Evolutionary conservation across 2,888 invertebrate genomes (phyloP).

Genomic region (Coleophora deauratella): DNA sequence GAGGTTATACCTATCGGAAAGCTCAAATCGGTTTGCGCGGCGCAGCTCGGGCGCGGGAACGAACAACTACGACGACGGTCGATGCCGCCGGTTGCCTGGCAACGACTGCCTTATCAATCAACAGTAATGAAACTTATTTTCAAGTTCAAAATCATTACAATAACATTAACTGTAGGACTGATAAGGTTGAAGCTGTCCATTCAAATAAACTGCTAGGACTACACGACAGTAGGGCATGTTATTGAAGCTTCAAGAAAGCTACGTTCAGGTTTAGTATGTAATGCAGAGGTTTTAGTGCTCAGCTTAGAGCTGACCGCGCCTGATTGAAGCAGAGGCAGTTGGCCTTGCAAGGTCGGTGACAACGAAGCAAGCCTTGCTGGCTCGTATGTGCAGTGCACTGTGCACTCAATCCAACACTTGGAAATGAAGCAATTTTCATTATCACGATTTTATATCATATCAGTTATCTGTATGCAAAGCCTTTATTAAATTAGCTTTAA

Average conservation of each 20-base stretch:
- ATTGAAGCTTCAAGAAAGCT: too few species aligned
- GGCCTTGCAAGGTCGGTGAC: constrained; percentile 40
- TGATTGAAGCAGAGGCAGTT: constrained; percentile 17
- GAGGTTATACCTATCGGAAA: constrained; percentile 29
- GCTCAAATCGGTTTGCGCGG: constrained; percentile 27
- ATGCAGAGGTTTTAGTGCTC: too few species aligned
- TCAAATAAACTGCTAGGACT: too few species aligned
- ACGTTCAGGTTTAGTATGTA: too few species aligned
- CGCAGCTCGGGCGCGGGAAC: constrained; percentile 10
- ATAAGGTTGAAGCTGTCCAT: constrained; percentile 19
- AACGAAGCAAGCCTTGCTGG: neutral
- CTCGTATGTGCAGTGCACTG: too few species aligned
- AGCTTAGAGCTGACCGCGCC: too few species aligned
- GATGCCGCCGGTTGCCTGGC: constrained; percentile 43
- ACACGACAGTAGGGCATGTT: too few species aligned
- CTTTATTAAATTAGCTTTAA: too few species aligned
- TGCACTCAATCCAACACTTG: neutral
- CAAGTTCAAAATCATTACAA: neutral
- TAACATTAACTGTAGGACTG: too few species aligned
- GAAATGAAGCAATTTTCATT: neutral
- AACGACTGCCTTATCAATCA: constrained; percentile 25
- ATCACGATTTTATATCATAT: too few species aligned
- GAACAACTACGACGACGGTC: constrained; percentile 25
- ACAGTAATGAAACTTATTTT: neutral
- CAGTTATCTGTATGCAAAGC: too few species aligned